Evolutionary conservation across 2,888 invertebrate species (phyloP), one percentile per base, ranked within the genome.

Genomic region (Hetaerina titia): DNA sequence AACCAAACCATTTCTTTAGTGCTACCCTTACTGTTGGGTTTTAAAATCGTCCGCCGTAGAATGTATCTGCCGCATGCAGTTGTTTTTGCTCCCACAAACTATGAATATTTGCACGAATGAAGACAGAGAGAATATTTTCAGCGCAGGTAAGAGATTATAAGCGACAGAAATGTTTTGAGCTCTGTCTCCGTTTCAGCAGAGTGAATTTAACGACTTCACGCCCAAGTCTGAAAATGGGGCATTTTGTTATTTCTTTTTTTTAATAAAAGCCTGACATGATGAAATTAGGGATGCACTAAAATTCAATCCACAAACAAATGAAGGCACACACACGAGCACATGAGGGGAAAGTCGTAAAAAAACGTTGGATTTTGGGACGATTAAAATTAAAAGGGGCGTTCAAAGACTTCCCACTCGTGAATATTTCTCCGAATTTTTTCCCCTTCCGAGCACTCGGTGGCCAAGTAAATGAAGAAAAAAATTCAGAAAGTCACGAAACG

Each of bases 281-380:
- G 74, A 81, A 25, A 81, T 81, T 81, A 81, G 74, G 31, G 74
- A 81, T 81, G 74, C 74, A 81, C 74, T 81, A 81, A 81, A 81
- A 81, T 81, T 81, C 74, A 81, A 25, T 9, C 74, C 74, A 25
- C 74, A 81, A 81, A 81, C 74, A 81, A 81, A 81, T 25, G 74
- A n/a, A 8, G 25, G 17, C 74, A 25, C 25, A 25, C n/a, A 81
- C 6, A 6, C 25, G 22, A n/a, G n/a, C n/a, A n/a, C n/a, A n/a
- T n/a, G n/a, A 25, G 25, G 19, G 22, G 74, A 25, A 81, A 31
- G 31, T 31, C 74, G 74, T 81, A 81, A 81, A n/a, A n/a, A n/a
- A 81, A 81, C 31, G 25, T 25, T 8, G 74, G 74, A 81, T 81
- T n/a, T 8, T 31, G 74, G 9, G 74, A 81, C 74, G 74, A 81